Base-by-base conservation (phyloP, 1,140 invertebrate species). In the Harpegnathos saltator region DNA sequence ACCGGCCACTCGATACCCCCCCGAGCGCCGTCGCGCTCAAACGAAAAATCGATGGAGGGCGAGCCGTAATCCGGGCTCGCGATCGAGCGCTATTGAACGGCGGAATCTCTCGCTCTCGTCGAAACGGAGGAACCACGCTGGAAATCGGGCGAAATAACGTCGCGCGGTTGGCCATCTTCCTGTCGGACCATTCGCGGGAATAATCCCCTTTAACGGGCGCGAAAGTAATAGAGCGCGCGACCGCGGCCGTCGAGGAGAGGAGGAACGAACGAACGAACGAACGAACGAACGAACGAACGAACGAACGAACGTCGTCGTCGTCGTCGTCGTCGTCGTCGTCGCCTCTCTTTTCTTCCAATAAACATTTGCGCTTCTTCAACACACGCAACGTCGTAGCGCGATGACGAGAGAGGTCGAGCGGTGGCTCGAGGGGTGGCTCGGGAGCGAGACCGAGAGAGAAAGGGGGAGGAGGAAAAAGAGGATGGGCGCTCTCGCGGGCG, bases 301-400 rank as follows among this genome's bases (percentile, higher is more conserved):
- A n/a, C n/a, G n/a, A n/a, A n/a, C n/a, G 48, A 69, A 54, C 65
- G 44, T 22, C 65, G 54, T 61, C 22, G 52, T 54, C 54, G 22
- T 22, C 19, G 52, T 3, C n/a, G 48, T 38, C 22, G 48, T 12
- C n/a, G n/a, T n/a, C n/a, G n/a, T n/a, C n/a, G n/a, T n/a, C n/a
- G n/a, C n/a, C 12, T 15, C 33, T 61, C 63, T 69, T 82, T 77
- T 54, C 1, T 52, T 38, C 48, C 38, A 84, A 88, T 89, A 85
- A 89, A 88, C 83, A 72, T 88, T 86, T n/a, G n/a, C 81, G 52
- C 71, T 56, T 58, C 75, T 29, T 86, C 74, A 86, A 80, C 82
- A 73, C 82, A 73, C 74, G 75, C 52, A 66, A 54, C 58, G 38
- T 83, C 85, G 74, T 86, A 88, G 84, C 58, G 78, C 58, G 48